Conservation (phyloP, 2,888 invertebrate genomes). For the Electrophaes corylata region DNA sequence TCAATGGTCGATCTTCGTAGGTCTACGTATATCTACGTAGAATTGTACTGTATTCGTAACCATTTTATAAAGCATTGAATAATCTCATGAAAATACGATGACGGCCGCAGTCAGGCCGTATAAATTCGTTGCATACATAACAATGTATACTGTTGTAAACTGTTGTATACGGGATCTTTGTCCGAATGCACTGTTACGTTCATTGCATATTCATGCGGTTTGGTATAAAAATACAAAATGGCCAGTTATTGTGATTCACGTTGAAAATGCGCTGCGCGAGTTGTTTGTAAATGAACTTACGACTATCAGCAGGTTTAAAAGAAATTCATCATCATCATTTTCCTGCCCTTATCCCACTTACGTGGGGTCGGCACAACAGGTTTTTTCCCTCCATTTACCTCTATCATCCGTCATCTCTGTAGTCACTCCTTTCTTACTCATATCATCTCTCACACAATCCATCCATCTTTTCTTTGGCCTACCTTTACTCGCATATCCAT, state of each 20-base stretch:
- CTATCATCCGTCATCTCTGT: too few species aligned
- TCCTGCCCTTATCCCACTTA: too few species aligned
- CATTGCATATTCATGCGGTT: slow-evolving; percentile 61
- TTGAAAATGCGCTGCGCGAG: slow-evolving; percentile 20
- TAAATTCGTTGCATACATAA: slow-evolving; percentile 5
- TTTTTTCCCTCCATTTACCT: too few species aligned
- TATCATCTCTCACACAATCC: too few species aligned
- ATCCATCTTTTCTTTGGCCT: too few species aligned
- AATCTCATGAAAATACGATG: slow-evolving; percentile 10
- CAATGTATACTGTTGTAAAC: neutral
- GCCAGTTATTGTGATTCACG: slow-evolving; percentile 42
- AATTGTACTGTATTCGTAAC: slow-evolving; percentile 6
- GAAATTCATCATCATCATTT: neutral
- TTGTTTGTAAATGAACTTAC: slow-evolving; percentile 21
- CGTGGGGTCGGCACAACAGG: too few species aligned
- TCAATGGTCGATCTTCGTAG: too few species aligned
- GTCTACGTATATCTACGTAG: slow-evolving; percentile 1
- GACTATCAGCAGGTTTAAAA: neutral
- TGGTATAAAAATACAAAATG: slow-evolving; percentile 44
- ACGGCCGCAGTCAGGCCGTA: neutral
- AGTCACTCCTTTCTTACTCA: too few species aligned
- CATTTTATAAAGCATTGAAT: slow-evolving; percentile 25
- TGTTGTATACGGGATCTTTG: slow-evolving; percentile 45
- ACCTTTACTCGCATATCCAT: too few species aligned
- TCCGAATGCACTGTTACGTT: slow-evolving; percentile 48